These are phyloP conservation scores for Zygothrica quintamaculata DNA, from an alignment of 2,888 invertebrate species.

Conservation along the genomic window DNA sequence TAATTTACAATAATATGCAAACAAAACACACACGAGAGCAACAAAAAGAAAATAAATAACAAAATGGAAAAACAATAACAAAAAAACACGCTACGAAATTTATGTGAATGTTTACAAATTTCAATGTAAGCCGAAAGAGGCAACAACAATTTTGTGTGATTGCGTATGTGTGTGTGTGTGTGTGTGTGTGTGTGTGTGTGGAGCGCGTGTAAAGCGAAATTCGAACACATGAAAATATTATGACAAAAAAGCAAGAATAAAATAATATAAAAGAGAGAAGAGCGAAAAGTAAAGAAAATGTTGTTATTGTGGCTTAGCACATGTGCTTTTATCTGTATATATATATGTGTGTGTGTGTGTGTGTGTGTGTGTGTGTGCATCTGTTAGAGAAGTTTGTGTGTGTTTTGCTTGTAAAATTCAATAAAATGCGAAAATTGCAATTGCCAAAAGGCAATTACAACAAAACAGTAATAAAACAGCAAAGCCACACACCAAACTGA, in stretches of 20 bases:
- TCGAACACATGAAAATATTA: slow-evolving; percentile 71
- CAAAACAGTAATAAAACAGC: slow-evolving; percentile 22
- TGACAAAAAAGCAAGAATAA: slow-evolving; percentile 58
- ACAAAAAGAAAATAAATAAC: slow-evolving; percentile 51
- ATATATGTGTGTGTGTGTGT: slow-evolving; percentile 12
- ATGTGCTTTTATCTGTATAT: too few species aligned
- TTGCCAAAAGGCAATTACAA: slow-evolving; percentile 74
- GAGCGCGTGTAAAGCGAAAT: slow-evolving; percentile 46
- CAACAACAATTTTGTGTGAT: slow-evolving; percentile 41
- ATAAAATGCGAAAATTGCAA: slow-evolving; percentile 77
- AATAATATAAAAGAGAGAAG: too few species aligned
- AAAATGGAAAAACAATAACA: slow-evolving; percentile 43
- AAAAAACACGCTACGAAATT: slow-evolving; percentile 23
- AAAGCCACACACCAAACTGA: slow-evolving; percentile 42
- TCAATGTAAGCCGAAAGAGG: slow-evolving; percentile 30
- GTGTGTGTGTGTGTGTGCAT: slow-evolving; percentile 42
- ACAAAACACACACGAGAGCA: too few species aligned
- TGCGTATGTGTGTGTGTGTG: too few species aligned
- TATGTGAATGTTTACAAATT: slow-evolving; percentile 38
- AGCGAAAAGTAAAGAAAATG: too few species aligned
- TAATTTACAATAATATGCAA: too few species aligned
- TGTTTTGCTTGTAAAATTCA: slow-evolving; percentile 73
- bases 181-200: too few species aligned
- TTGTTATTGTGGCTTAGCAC: slow-evolving; percentile 69
- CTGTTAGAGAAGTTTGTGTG: slow-evolving; percentile 54